Percentiles rank a stretch among this genome's conserved stretches.
phyloP scores from a whole-genome alignment of 1,140 invertebrate genomes.

The Lithobius niger region DNA sequence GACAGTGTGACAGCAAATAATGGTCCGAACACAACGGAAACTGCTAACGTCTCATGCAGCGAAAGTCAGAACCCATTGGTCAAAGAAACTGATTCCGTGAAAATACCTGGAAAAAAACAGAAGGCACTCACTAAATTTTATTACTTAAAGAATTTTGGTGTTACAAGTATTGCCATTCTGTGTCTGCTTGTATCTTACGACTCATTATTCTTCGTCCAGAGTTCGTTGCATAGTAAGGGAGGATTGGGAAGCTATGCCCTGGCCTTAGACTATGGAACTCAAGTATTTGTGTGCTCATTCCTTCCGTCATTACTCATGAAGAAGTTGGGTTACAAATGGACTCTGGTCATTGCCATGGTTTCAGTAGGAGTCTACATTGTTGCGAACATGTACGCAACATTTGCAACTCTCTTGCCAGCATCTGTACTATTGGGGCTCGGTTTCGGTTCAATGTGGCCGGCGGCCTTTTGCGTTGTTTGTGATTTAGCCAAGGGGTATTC shows the following conservation, averaged over 20 bases:
- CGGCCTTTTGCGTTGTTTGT: no score
- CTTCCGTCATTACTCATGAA: conserved; percentile 79
- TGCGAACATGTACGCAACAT: conserved; percentile 78
- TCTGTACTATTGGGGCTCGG: conserved; percentile 53
- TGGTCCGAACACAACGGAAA: no score
- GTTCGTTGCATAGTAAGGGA: conserved; percentile 31
- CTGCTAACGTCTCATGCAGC: no score
- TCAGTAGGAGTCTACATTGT: conserved; percentile 88
- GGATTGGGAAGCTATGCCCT: conserved; percentile 70
- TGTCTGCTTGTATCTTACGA: no score
- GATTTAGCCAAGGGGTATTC: no score
- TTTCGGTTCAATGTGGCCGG: conserved; percentile 39
- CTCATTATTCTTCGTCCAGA: conserved; percentile 10
- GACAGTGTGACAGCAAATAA: no score
- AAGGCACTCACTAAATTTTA: no score
- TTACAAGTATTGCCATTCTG: no score
- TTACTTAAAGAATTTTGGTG: no score
- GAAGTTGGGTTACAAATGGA: conserved; percentile 87
- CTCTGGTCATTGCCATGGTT: conserved; percentile 74
- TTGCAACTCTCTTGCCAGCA: conserved; percentile 82
- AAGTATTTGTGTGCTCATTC: conserved; percentile 85
- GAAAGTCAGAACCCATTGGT: no score
- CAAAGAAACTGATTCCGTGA: no score
- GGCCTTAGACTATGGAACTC: conserved; percentile 70
- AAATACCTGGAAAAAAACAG: no score